These are phyloP conservation scores for Boleophthalmus pectinirostris DNA, from an alignment of 2,113 vertebrate species.

Conservation along the genomic window DNA sequence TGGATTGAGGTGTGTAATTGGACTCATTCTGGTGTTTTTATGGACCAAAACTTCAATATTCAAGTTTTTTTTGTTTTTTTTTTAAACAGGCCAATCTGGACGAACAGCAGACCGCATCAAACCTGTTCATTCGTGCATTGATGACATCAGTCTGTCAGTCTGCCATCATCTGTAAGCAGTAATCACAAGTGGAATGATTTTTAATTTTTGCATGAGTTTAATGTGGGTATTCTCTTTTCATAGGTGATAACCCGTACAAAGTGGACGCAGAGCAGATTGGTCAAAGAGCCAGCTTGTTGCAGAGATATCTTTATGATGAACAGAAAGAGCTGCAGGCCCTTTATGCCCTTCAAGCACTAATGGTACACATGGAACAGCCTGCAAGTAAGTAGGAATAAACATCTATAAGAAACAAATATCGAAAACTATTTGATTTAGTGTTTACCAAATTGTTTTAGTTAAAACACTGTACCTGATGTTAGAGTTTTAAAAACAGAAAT, in stretches of 20 bases:
- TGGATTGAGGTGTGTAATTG: slow-evolving; percentile 87
- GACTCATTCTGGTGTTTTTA: not conserved
- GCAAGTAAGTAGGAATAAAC: slow-evolving; percentile 82
- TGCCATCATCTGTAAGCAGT: slow-evolving; percentile 88
- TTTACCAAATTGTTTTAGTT: not conserved
- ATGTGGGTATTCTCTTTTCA: not conserved
- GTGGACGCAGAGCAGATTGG: slow-evolving; percentile 82
- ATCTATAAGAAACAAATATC: not conserved
- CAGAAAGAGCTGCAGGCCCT: slow-evolving; percentile 94
- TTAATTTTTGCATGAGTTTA: not conserved
- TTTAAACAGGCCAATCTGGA: slow-evolving; percentile 84
- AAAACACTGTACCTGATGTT: no score
- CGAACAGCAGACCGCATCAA: slow-evolving; percentile 84
- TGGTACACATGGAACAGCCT: slow-evolving; percentile 95
- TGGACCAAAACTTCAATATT: not conserved
- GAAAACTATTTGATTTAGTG: not conserved
- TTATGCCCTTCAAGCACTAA: slow-evolving; percentile 92
- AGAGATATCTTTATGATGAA: slow-evolving; percentile 89
- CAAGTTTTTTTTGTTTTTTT: not conserved
- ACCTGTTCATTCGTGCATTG: slow-evolving; percentile 85
- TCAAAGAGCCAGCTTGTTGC: slow-evolving; percentile 86
- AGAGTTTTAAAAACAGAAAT: no score
- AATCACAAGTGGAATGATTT: not conserved
- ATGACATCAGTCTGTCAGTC: slow-evolving; percentile 94
- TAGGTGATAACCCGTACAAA: slow-evolving; percentile 88